A percentile compares a stretch with the other conserved stretches of the same genome.
phyloP scores from a whole-genome alignment of 1,140 invertebrate genomes.

The Cephus cinctus region DNA sequence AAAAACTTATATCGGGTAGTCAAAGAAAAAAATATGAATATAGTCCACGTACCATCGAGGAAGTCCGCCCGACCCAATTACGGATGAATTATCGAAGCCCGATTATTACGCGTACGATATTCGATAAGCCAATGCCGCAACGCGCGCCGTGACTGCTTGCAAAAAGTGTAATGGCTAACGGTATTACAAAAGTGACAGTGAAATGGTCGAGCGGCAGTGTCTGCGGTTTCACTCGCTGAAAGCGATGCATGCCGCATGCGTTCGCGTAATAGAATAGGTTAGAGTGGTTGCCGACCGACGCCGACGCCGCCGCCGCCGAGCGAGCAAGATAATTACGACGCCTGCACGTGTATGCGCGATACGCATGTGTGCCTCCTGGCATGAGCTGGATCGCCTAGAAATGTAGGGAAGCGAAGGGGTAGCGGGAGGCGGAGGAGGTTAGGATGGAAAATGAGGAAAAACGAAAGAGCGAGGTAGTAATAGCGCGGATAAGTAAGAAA shows the following conservation, averaged over 20 bases:
- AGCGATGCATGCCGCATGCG: slow-evolving; percentile 35
- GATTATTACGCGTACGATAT: slow-evolving; percentile 13
- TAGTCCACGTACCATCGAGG: no score
- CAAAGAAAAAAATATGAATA: no score
- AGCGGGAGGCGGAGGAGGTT: neutral
- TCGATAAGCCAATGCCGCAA: slow-evolving; percentile 14
- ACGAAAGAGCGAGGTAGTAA: slow-evolving; percentile 8
- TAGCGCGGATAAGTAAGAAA: slow-evolving; percentile 18
- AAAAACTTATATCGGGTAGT: no score
- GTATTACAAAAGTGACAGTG: slow-evolving; percentile 52
- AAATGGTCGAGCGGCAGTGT: slow-evolving; percentile 32
- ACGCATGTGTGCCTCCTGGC: slow-evolving; percentile 5
- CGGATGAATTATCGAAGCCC: no score
- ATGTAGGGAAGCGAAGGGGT: neutral
- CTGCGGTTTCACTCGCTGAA: slow-evolving; percentile 40
- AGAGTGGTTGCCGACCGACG: no score
- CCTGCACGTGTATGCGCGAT: slow-evolving; percentile 12
- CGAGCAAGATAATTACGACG: slow-evolving; percentile 24
- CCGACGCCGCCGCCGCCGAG: no score
- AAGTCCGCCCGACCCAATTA: no score
- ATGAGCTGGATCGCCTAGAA: slow-evolving; percentile 1
- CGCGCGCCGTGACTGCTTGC: slow-evolving; percentile 20
- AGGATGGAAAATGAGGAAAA: slow-evolving; percentile 3
- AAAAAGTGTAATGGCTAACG: no score
- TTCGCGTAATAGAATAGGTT: slow-evolving; percentile 27